phyloP scores from a whole-genome alignment of 2,888 invertebrate genomes.

The Chesias legatella region DNA sequence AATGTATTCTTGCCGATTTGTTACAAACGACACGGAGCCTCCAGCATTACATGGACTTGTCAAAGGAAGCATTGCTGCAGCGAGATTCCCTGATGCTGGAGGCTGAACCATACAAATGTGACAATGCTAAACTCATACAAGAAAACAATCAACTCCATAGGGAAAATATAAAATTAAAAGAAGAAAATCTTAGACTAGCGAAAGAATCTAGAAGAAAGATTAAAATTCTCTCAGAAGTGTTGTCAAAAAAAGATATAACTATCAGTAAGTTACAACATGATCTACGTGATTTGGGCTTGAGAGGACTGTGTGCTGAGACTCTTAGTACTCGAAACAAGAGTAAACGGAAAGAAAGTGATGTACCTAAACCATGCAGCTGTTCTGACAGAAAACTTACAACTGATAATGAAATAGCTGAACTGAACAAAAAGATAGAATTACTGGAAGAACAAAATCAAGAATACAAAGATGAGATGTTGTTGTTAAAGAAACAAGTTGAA shows the following conservation, averaged over 20 bases:
- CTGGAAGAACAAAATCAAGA: slow-evolving; percentile 67
- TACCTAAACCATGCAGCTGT: slow-evolving; percentile 50
- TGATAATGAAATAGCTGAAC: slow-evolving; percentile 65
- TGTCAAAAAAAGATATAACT: slow-evolving; percentile 73
- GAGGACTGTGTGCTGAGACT: slow-evolving; percentile 70
- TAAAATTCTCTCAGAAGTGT: slow-evolving; percentile 82
- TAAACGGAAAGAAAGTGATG: slow-evolving; percentile 52
- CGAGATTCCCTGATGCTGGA: slow-evolving; percentile 84
- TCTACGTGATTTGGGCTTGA: slow-evolving; percentile 62
- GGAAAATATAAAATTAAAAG: slow-evolving; percentile 83
- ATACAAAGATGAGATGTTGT: slow-evolving; percentile 58
- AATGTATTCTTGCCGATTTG: slow-evolving; percentile 89
- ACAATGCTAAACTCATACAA: slow-evolving; percentile 87
- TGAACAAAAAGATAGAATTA: slow-evolving; percentile 63
- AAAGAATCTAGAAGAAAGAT: slow-evolving; percentile 83
- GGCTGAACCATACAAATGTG: slow-evolving; percentile 89
- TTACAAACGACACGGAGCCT: slow-evolving; percentile 93
- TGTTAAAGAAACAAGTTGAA: slow-evolving; percentile 64
- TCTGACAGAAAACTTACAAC: slow-evolving; percentile 45
- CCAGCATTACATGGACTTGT: slow-evolving; percentile 89
- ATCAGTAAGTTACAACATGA: slow-evolving; percentile 70
- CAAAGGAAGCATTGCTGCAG: slow-evolving; percentile 85
- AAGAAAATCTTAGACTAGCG: slow-evolving; percentile 79
- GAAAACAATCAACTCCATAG: slow-evolving; percentile 88
- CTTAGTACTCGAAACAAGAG: slow-evolving; percentile 67